Evolutionary conservation across 2,113 vertebrate species (phyloP).

Genomic region (Orthochromis malagaraziensis): DNA sequence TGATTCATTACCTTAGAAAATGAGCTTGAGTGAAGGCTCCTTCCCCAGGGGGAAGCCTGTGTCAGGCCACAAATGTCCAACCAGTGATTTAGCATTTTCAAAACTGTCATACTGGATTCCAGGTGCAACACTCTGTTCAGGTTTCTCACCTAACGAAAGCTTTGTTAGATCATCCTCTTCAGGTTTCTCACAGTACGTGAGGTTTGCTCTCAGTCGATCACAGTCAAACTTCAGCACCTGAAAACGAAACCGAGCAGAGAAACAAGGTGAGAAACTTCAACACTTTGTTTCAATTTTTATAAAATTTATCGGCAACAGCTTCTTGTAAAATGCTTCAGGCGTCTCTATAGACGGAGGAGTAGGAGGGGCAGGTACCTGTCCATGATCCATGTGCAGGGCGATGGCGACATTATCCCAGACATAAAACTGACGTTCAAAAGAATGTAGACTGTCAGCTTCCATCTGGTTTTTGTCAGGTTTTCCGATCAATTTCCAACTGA

Average conservation of each 20-base stretch:
- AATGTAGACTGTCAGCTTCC: rapidly evolving
- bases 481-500: not conserved
- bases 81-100: rapidly evolving
- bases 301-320: not conserved
- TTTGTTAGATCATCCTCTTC: rapidly evolving
- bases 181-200: not conserved
- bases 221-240: not conserved
- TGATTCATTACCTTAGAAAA: rapidly evolving
- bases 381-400: rapidly evolving
- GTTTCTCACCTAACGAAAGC: not conserved
- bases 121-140: rapidly evolving
- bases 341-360: rapidly evolving
- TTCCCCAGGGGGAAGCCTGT: rapidly evolving
- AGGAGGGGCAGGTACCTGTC: not conserved
- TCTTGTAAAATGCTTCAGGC: rapidly evolving
- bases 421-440: rapidly evolving
- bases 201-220: not conserved
- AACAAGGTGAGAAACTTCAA: rapidly evolving
- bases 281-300: rapidly evolving
- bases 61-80: not conserved
- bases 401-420: not conserved
- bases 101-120: not conserved
- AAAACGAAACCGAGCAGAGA: rapidly evolving
- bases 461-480: not conserved
- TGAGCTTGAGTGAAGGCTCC: rapidly evolving